Evolutionary conservation across 2,113 vertebrate species (phyloP).

Genomic region (Paramisgurnus dabryanus): DNA sequence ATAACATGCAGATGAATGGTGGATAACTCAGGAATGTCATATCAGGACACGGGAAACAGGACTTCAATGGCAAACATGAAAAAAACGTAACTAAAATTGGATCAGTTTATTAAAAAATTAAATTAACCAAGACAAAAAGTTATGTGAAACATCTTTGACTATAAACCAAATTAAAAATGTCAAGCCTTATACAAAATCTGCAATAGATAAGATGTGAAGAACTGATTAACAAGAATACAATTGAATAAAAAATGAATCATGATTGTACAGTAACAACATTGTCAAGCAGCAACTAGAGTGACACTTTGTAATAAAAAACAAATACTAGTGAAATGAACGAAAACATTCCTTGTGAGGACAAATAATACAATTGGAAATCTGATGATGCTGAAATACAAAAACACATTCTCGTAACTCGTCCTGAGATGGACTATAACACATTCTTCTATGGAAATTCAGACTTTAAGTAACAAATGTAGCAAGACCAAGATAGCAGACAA

Average conservation of each 20-base stretch:
- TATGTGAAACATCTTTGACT: conserved; percentile 54
- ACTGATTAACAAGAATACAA: conserved; percentile 51
- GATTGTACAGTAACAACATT: conserved; percentile 60
- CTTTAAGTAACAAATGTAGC: conserved; percentile 36
- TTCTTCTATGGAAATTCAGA: background rate
- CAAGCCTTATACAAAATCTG: conserved; percentile 47
- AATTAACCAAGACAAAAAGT: conserved; percentile 57
- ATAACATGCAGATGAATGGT: background rate
- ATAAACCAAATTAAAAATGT: conserved; percentile 48
- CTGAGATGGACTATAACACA: conserved; percentile 37
- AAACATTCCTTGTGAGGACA: conserved; percentile 25
- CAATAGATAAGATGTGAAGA: conserved; percentile 59
- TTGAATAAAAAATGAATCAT: conserved; percentile 39
- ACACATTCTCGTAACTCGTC: conserved; percentile 6
- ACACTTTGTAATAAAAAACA: conserved; percentile 41
- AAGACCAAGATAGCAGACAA: conserved; percentile 35
- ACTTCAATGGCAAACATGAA: background rate
- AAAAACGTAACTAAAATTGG: conserved; percentile 13
- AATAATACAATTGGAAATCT: conserved; percentile 13
- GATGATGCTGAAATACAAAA: conserved; percentile 3
- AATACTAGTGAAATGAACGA: conserved; percentile 39
- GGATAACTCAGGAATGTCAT: background rate
- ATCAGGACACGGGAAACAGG: background rate
- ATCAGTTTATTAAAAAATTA: conserved; percentile 60
- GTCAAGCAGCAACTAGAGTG: conserved; percentile 53